These are phyloP conservation scores for Olivierus martensii DNA, from an alignment of 1,140 invertebrate species.

Conservation along the genomic window DNA sequence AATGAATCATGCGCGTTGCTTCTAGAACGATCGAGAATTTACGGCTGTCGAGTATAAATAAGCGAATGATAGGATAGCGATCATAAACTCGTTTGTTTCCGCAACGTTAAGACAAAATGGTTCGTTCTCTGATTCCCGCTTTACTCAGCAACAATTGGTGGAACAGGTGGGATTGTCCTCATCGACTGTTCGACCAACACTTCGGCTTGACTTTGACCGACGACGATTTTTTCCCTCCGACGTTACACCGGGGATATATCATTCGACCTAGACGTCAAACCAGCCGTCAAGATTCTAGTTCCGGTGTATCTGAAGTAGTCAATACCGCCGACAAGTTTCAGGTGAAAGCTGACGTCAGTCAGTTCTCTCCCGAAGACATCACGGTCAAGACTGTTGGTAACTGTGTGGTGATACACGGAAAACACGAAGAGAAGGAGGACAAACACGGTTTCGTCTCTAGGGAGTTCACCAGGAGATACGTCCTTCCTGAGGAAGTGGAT, in stretches of 20 bases:
- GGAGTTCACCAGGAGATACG: conserved; percentile 56
- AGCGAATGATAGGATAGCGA: too few relatives aligned
- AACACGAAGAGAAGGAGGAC: conserved; percentile 25
- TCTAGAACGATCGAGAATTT: too few relatives aligned
- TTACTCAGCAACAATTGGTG: conserved; percentile 2
- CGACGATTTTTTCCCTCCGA: neutral
- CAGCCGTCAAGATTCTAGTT: neutral
- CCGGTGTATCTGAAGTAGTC: neutral
- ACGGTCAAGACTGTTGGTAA: conserved; percentile 27
- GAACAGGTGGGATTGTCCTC: conserved; percentile 7
- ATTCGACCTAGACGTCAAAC: neutral
- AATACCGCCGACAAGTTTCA: neutral
- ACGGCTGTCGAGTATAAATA: too few relatives aligned
- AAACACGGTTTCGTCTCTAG: conserved; percentile 53
- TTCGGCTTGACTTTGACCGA: neutral
- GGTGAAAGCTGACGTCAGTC: conserved; percentile 25
- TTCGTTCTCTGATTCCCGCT: too few relatives aligned
- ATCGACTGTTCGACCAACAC: conserved; percentile 11
- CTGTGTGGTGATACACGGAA: conserved; percentile 25
- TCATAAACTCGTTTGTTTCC: too few relatives aligned
- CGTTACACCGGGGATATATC: neutral
- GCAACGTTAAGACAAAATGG: too few relatives aligned
- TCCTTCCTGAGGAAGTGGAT: conserved; percentile 43
- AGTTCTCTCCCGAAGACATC: conserved; percentile 28
- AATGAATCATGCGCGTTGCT: too few relatives aligned